Conservation (phyloP, 2,888 invertebrate species). For the Neocrepidodera transversa region DNA sequence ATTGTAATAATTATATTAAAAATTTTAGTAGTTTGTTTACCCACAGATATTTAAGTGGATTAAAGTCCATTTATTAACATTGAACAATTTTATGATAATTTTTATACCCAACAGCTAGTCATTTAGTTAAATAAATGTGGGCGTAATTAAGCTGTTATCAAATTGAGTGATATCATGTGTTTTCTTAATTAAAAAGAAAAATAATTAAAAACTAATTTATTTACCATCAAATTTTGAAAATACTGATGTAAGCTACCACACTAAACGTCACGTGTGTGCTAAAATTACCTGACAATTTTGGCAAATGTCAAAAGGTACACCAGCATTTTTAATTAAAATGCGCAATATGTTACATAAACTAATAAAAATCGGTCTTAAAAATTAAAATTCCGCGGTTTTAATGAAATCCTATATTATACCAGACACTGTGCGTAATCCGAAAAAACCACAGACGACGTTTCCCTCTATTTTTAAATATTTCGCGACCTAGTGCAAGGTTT, state of each 20-base stretch:
- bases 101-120: not conserved
- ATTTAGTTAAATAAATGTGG: not conserved
- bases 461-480: constrained; percentile 2
- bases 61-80: too few relatives aligned
- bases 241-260: constrained; percentile 4
- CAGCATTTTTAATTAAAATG: constrained; percentile 1
- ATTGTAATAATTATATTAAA: not conserved
- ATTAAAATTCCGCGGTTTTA: not conserved
- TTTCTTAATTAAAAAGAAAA: not conserved
- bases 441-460: not conserved
- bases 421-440: not conserved
- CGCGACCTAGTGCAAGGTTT: not conserved
- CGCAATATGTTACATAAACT: constrained; percentile 23
- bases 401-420: not conserved
- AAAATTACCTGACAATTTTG: constrained; percentile 25
- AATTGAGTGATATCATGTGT: not conserved
- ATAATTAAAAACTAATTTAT: not conserved
- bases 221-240: not conserved
- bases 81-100: too few relatives aligned
- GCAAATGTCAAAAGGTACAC: constrained; percentile 20
- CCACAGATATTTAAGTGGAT: not conserved
- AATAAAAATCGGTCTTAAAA: not conserved
- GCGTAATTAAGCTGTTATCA: constrained; percentile 5
- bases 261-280: constrained; percentile 19
- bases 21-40: not conserved